These are phyloP conservation scores for Mormyrus iriodes DNA, from an alignment of 2,113 vertebrate genomes.

Conservation along the genomic window DNA sequence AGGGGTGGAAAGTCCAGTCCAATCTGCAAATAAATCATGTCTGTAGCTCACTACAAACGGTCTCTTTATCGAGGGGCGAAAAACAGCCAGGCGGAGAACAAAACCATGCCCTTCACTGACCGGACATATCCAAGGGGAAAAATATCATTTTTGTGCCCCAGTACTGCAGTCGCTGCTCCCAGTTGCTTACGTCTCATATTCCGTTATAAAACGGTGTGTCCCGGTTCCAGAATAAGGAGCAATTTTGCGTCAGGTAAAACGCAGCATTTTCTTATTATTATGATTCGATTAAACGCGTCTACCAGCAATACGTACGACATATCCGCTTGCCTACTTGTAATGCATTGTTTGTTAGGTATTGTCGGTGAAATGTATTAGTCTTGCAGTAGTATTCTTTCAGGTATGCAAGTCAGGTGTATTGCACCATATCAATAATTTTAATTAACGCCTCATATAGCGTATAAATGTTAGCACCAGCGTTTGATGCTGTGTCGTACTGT, in stretches of 20 bases:
- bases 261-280: neutral
- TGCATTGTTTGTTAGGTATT: neutral
- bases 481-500: neutral
- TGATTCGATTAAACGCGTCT: neutral
- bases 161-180: neutral
- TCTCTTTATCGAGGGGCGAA: neutral
- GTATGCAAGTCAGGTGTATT: no score
- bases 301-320: neutral
- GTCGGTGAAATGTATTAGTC: neutral
- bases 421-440: no score
- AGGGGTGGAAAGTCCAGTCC: neutral
- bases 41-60: neutral
- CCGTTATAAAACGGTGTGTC: neutral
- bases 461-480: neutral
- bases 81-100: neutral
- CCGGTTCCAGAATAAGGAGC: neutral
- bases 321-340: neutral
- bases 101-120: neutral
- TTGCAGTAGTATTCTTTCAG: neutral
- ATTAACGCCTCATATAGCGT: neutral
- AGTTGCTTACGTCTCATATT: neutral
- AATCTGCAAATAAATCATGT: neutral
- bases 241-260: neutral
- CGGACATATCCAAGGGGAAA: neutral
- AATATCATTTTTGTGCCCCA: neutral